phyloP scores from a whole-genome alignment of 1,140 invertebrate species.

The Rhopalosiphum maidis region DNA sequence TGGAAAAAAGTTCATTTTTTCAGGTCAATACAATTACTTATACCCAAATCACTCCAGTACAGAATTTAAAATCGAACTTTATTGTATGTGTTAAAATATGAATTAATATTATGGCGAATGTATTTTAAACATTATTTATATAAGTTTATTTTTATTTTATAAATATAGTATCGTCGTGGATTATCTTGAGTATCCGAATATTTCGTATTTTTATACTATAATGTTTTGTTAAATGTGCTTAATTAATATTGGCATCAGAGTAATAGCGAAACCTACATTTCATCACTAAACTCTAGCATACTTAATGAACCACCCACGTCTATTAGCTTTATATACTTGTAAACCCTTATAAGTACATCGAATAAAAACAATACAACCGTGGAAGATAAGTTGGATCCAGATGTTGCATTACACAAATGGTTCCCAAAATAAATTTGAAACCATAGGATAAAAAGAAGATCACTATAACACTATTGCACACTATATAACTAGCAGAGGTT shows the following conservation, averaged over 20 bases:
- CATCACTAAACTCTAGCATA: neutral
- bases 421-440: conserved; percentile 30
- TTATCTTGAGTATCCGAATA: neutral
- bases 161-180: neutral
- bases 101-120: neutral
- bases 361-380: conserved; percentile 18
- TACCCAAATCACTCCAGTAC: neutral
- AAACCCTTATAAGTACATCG: conserved; percentile 19
- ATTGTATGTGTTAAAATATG: neutral
- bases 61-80: neutral
- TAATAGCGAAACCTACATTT: neutral
- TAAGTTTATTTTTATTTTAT: neutral
- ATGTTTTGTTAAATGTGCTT: neutral
- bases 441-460: neutral
- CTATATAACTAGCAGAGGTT: neutral
- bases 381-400: conserved; percentile 24
- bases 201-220: neutral
- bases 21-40: neutral
- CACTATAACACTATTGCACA: neutral
- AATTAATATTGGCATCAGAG: neutral
- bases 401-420: neutral
- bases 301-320: conserved; percentile 19
- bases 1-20: neutral
- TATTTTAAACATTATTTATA: neutral
- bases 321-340: neutral